A percentile compares a stretch with the other conserved stretches of the same genome.
These are phyloP conservation scores for Hycleus phaleratus DNA, from an alignment of 1,140 invertebrate species.

Conservation along the genomic window DNA sequence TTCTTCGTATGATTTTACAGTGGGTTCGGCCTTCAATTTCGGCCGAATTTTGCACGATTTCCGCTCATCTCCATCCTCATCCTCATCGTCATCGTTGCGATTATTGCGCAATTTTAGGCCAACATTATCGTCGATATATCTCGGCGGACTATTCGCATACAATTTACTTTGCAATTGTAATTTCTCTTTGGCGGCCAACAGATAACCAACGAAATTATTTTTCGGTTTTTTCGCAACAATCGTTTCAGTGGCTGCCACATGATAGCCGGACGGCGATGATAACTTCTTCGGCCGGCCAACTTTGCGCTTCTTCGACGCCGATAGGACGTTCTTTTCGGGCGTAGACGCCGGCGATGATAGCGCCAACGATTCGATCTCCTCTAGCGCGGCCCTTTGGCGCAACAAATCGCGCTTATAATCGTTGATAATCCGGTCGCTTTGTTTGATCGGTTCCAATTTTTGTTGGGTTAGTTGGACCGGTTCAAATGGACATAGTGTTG, in stretches of 20 bases:
- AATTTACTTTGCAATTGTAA: constrained; percentile 48
- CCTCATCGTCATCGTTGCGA: constrained; percentile 9
- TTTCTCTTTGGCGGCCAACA: constrained; percentile 55
- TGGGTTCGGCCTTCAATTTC: constrained; percentile 60
- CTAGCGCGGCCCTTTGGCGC: not conserved
- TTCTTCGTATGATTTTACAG: constrained; percentile 47
- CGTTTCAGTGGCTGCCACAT: constrained; percentile 57
- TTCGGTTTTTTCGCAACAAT: constrained; percentile 74
- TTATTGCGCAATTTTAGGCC: constrained; percentile 26
- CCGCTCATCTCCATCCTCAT: constrained; percentile 28
- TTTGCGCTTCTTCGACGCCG: constrained; percentile 72
- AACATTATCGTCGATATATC: constrained; percentile 36
- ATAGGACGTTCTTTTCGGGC: constrained; percentile 33
- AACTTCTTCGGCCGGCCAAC: constrained; percentile 73
- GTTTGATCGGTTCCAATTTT: constrained; percentile 8
- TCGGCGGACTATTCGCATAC: constrained; percentile 46
- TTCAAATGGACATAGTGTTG: constrained; percentile 31
- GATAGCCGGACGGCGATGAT: constrained; percentile 52
- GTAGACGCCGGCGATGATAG: constrained; percentile 4
- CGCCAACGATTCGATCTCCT: constrained; percentile 5
- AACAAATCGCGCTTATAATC: constrained; percentile 8
- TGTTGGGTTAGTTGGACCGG: not conserved
- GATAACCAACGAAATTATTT: constrained; percentile 54
- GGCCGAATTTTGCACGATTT: constrained; percentile 54
- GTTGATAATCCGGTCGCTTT: constrained; percentile 10